These are phyloP conservation scores for Centropus bengalensis DNA, from an alignment of 2,113 vertebrate species.

Conservation along the genomic window DNA sequence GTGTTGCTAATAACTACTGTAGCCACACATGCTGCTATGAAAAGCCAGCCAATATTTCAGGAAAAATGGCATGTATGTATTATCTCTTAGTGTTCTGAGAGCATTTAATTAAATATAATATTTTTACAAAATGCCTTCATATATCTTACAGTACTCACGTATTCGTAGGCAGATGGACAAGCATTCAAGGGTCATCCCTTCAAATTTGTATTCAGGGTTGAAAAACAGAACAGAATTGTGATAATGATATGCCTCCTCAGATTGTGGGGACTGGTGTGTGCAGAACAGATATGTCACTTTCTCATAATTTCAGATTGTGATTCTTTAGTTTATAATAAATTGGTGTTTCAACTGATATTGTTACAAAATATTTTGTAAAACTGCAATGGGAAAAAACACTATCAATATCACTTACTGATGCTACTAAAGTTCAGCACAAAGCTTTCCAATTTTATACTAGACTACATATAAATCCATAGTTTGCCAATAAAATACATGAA, in stretches of 20 bases:
- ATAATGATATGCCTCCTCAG: not conserved
- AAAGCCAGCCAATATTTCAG: not conserved
- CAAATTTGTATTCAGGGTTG: not conserved
- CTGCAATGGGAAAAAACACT: not conserved
- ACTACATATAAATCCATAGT: not conserved
- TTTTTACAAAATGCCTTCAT: not conserved
- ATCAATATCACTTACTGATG: not conserved
- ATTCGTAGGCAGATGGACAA: not conserved
- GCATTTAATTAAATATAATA: constrained; percentile 14
- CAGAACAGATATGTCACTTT: not conserved
- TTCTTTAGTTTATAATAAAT: not conserved
- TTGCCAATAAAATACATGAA: not conserved
- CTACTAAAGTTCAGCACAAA: not conserved
- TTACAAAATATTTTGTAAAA: not conserved
- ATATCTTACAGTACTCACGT: not conserved
- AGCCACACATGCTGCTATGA: not conserved
- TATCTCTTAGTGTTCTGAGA: not conserved
- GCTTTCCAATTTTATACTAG: not conserved
- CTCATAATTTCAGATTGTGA: not conserved
- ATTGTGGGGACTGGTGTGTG: not conserved
- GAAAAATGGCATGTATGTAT: not conserved
- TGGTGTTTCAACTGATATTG: not conserved
- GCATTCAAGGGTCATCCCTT: not conserved
- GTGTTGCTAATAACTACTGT: not conserved
- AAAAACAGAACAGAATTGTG: not conserved